Evolutionary conservation across 1,140 invertebrate genomes (phyloP), one percentile per base, ranked within the genome.

Genomic region (Neuroterus valhalla): DNA sequence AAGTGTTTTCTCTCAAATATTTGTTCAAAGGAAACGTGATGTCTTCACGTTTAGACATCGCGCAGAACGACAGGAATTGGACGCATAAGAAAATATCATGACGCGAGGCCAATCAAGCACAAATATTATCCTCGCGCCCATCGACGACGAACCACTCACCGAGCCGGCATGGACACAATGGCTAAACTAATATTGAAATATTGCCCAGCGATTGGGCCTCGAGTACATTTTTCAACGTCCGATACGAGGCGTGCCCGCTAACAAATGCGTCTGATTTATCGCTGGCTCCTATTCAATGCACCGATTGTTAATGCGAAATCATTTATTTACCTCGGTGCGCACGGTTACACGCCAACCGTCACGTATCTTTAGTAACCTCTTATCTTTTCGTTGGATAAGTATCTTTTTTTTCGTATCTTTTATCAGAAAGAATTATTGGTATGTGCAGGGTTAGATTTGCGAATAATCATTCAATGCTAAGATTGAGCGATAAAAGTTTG

Each of bases 131-230:
- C 75, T 71, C 23, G 26, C 55, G 70, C 72, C 67, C 72, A 72
- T 70, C 43, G 72, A 55, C 72, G 55, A 69, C 43, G 55, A 11
- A 68, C 38, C 70, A 26, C 38, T 17, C 26, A 70, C 23, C 68
- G 62, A 62, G 71, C 71, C 5, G 10, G 55, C 45, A 68, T 21
- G 69, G 72, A 52, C 78, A 84, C 84, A 84, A 84, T 82, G 79
- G 78, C 72, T 85, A 83, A 85, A 85, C 84, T 82, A 89, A 89
- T 89, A 89, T 88, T 89, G 87, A 86, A 88, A 88, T 89, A 89
- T 88, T 84, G 85, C 84, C 81, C 68, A 81, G 74, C 85, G 85
- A 87, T 84, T 82, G 80, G 81, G 82, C 68, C 74, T 73, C 66
- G 55, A 6, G 71, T 68, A 73, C 76, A 80, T 84, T 79, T 83